Percentiles rank a stretch among this genome's conserved stretches.
phyloP scores from a whole-genome alignment of 2,888 invertebrate genomes.

The Phalera bucephala region DNA sequence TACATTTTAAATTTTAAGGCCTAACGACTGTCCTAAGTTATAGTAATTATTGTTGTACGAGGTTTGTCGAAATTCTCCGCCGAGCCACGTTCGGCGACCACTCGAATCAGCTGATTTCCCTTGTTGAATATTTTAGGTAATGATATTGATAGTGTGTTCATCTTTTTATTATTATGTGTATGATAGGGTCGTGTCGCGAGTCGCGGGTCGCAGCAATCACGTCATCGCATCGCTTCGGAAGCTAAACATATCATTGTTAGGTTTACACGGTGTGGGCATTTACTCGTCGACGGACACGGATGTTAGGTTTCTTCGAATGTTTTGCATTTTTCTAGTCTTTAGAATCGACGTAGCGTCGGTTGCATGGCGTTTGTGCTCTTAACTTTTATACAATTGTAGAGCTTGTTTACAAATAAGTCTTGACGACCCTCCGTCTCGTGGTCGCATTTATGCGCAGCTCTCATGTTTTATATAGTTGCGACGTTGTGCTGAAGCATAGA shows the following conservation, averaged over 20 bases:
- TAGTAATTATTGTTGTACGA: slow-evolving; percentile 66
- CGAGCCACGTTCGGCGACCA: slow-evolving; percentile 41
- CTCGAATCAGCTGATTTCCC: slow-evolving; percentile 42
- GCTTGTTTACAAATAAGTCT: slow-evolving; percentile 38
- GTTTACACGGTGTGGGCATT: slow-evolving; percentile 46
- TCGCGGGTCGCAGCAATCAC: slow-evolving; percentile 32
- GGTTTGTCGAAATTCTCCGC: slow-evolving; percentile 49
- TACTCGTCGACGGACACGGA: slow-evolving; percentile 41
- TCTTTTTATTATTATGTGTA: slow-evolving; percentile 37
- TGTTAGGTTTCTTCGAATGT: slow-evolving; percentile 56
- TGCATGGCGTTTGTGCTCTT: slow-evolving; percentile 49
- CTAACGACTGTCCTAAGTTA: slow-evolving; percentile 79
- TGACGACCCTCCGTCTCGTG: slow-evolving; percentile 34
- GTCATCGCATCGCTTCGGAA: slow-evolving; percentile 45
- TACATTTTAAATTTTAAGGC: slow-evolving; percentile 78
- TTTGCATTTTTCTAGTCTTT: slow-evolving; percentile 82
- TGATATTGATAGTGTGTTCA: slow-evolving; percentile 63
- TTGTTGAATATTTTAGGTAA: slow-evolving; percentile 56
- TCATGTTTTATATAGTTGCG: slow-evolving; percentile 30
- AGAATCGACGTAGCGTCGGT: slow-evolving; percentile 56
- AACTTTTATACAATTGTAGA: slow-evolving; percentile 41
- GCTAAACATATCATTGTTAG: slow-evolving; percentile 69
- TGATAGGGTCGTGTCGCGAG: slow-evolving; percentile 34
- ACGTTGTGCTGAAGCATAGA: slow-evolving; percentile 32
- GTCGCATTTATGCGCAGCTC: slow-evolving; percentile 53